Base-by-base conservation (phyloP, 2,888 invertebrate genomes). In the Hydrotaea cyrtoneurina region DNA sequence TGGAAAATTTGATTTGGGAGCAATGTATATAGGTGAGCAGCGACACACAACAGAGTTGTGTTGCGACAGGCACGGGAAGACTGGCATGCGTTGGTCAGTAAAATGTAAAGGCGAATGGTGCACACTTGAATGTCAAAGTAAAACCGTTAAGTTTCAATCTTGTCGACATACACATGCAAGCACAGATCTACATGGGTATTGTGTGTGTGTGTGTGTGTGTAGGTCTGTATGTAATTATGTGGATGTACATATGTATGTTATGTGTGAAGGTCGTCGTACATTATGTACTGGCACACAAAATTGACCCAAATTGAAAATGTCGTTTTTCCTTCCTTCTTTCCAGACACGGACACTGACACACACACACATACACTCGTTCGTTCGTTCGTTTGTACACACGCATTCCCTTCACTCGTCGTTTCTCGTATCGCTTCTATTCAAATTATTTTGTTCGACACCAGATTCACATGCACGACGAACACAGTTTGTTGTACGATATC, bases 251-350 rank as follows among this genome's bases (percentile, higher is more conserved):
- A 62, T 66, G 8, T 43, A 66, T 19, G 39, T 64, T 23, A 26
- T 55, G 26, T 59, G 59, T 59, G 59, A 59, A 59, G 59, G 59
- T 64, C 55, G 21, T 57, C n/a, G 21, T 13, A 31, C 36, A 64
- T 39, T 59, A 39, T 66, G 66, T 21, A 66, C 72, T 73, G 81
- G 39, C 71, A 74, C 57, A 80, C 76, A 77, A 77, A 80, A 59
- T 83, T 83, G 83, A 83, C 83, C 83, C 73, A 83, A 80, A 80
- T 83, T 57, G 26, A 82, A 72, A 55, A 59, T 69, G 15, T 46
- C 26, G 11, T 72, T 72, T 31, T 72, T 71, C 31, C 53, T 50
- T 73, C 19, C 43, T 31, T 36, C 13, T 31, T 31, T 31, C 31
- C 64, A 23, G 5, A n/a, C n/a, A n/a, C n/a, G n/a, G n/a, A n/a